These are phyloP conservation scores for Drosophila vallismaia DNA, from an alignment of 2,888 invertebrate species.

Conservation along the genomic window DNA sequence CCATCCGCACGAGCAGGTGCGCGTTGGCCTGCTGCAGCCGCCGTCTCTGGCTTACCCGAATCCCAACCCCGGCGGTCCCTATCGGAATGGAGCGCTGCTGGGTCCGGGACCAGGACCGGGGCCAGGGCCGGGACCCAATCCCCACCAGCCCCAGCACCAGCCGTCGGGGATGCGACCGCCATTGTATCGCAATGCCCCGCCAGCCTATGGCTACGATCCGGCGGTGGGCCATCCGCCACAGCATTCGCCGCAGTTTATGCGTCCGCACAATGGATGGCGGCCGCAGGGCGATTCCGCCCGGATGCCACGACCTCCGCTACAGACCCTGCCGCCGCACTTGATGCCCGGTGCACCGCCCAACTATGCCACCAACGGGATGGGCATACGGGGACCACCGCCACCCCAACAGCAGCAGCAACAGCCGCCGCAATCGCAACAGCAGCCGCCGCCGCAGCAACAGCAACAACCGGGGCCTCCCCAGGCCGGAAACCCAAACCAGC, in stretches of 20 bases:
- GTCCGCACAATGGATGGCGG: constrained; percentile 73
- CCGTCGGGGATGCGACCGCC: constrained; percentile 68
- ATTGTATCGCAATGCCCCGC: constrained; percentile 68
- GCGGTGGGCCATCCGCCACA: constrained; percentile 31
- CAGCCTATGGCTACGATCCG: constrained; percentile 58
- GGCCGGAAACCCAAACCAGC: constrained; percentile 16
- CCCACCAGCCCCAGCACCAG: constrained; percentile 34
- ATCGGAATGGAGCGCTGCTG: constrained; percentile 60
- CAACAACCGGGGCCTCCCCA: constrained; percentile 46
- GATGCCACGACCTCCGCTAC: constrained; percentile 85
- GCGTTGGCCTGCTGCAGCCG: constrained; percentile 67
- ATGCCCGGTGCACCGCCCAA: constrained; percentile 60
- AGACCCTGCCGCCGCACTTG: constrained; percentile 66
- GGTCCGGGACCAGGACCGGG: constrained; percentile 50
- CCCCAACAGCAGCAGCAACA: constrained; percentile 42
- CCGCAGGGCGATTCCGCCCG: constrained; percentile 74
- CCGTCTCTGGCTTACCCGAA: constrained; percentile 50
- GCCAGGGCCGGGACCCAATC: constrained; percentile 39
- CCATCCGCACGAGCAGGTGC: constrained; percentile 56
- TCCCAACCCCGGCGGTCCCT: constrained; percentile 29
- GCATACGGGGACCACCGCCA: constrained; percentile 63
- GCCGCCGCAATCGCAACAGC: constrained; percentile 37
- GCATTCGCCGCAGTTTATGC: constrained; percentile 80
- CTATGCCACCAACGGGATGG: constrained; percentile 72
- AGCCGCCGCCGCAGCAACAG: constrained; percentile 22